Evolutionary conservation across 1,140 invertebrate species (phyloP), one percentile per base, ranked within the genome.

Genomic region (Tetranychus cinnabarinus): DNA sequence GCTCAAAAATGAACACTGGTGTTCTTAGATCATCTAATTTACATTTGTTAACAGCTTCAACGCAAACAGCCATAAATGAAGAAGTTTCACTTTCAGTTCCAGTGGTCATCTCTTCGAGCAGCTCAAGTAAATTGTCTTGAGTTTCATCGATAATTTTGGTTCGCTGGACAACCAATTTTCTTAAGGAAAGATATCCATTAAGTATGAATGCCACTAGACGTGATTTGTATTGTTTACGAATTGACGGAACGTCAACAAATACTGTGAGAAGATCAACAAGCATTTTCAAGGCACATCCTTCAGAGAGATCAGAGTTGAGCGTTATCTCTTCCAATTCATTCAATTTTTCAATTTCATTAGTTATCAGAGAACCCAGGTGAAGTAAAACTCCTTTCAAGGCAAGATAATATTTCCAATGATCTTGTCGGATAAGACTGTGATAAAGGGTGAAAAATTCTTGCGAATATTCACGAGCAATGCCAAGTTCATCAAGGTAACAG

Each of bases 51-150:
- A 97, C 84, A 0, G 92, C 96, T 73, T 97, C 86, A 3, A 97
- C 87, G 69, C 93, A 95, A 33, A 97, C 86, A 8, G 87, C 81
- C 90, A 97, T 97, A 69, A 97, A 97, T 58, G 89, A 86, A 67
- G 88, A 86, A 0, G 90, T 96, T 74, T 97, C 92, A 56, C 86
- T 82, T 74, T 96, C 89, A 1, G 89, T 97, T 7, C 89, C 86
- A 42, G 85, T 87, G 1, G 92, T 97, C 81, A 97, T 91, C 71
- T 95, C 89, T 74, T 97, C 93, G 3, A 97, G 74, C 61, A 96
- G 77, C 70, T 92, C 89, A 0, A 97, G 74, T 12, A 97, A 73
- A 69, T 91, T 92, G 70, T 96, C 89, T 74, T 97, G 91, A 1
- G 92, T 92, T 71, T 96, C 90, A 72, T 97, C 91, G 52, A 96